These are phyloP conservation scores for Bombyx mandarina DNA, from an alignment of 1,140 invertebrate species.

Conservation along the genomic window DNA sequence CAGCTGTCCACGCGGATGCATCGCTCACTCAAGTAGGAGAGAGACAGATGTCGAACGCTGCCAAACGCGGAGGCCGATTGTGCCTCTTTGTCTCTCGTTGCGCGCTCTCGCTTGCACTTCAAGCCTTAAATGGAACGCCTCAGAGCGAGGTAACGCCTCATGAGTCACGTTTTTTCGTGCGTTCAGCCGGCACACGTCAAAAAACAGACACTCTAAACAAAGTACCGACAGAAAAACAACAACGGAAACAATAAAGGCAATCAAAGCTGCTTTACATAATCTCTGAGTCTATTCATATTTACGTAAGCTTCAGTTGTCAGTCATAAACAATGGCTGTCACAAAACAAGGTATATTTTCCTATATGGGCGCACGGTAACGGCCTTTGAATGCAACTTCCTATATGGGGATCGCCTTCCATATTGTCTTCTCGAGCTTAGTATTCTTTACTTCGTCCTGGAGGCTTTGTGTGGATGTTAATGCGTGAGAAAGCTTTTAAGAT, in stretches of 20 bases:
- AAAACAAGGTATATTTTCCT: conserved; percentile 66
- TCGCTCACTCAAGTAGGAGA: too few relatives aligned
- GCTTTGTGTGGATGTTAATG: conserved; percentile 14
- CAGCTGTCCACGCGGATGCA: too few relatives aligned
- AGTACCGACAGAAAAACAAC: conserved; percentile 1
- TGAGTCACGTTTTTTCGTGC: too few relatives aligned
- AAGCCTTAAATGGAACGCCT: too few relatives aligned
- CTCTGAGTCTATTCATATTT: conserved; percentile 32
- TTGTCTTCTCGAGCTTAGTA: conserved; percentile 38
- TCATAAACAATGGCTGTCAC: conserved; percentile 61
- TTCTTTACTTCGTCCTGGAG: conserved; percentile 12
- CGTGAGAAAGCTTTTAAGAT: not conserved
- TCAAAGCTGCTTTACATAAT: conserved; percentile 36
- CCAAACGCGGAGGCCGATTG: too few relatives aligned
- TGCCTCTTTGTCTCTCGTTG: too few relatives aligned
- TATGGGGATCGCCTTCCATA: conserved; percentile 27
- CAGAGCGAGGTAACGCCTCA: too few relatives aligned
- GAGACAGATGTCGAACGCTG: too few relatives aligned
- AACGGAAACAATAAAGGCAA: conserved; percentile 11
- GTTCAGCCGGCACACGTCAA: too few relatives aligned
- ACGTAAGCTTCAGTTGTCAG: conserved; percentile 55
- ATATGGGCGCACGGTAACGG: conserved; percentile 56
- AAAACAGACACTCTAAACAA: too few relatives aligned
- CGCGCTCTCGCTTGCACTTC: too few relatives aligned
- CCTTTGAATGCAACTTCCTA: conserved; percentile 43